A percentile compares a stretch with the other conserved stretches of the same genome.
These are phyloP conservation scores for Ethmia dodecea DNA, from an alignment of 2,888 invertebrate genomes.

Conservation along the genomic window DNA sequence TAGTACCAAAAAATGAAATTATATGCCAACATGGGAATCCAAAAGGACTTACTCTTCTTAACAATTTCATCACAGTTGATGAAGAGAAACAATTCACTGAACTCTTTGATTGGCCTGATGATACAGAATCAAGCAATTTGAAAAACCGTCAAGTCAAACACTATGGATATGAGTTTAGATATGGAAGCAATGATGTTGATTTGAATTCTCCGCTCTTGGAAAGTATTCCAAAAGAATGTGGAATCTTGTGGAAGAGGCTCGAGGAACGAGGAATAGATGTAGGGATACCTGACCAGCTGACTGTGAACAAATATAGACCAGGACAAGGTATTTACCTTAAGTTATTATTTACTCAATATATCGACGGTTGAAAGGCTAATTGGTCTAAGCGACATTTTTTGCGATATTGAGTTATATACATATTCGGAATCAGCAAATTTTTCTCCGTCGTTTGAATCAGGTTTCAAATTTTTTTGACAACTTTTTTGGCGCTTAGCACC, in stretches of 20 bases:
- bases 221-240: constrained; percentile 84
- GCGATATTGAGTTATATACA: too few relatives aligned
- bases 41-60: constrained; percentile 82
- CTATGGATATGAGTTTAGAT: constrained; percentile 94
- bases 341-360: too few relatives aligned
- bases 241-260: constrained; percentile 80
- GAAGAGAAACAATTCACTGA: constrained; percentile 82
- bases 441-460: too few relatives aligned
- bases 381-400: too few relatives aligned
- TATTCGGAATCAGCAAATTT: too few relatives aligned
- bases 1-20: constrained; percentile 55
- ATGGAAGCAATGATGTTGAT: constrained; percentile 92
- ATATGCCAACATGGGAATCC: constrained; percentile 68
- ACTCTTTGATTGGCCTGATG: constrained; percentile 73
- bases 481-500: too few relatives aligned
- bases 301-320: constrained; percentile 89
- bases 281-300: constrained; percentile 87
- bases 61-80: constrained; percentile 82
- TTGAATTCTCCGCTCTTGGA: constrained; percentile 80
- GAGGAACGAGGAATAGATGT: constrained; percentile 43
- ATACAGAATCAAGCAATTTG: constrained; percentile 60
- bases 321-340: constrained; percentile 94
- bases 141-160: constrained; percentile 93
- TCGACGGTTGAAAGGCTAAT: too few relatives aligned
- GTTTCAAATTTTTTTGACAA: too few relatives aligned